Evolutionary conservation across 2,113 vertebrate species (phyloP).

Genomic region (Struthio camelus): DNA sequence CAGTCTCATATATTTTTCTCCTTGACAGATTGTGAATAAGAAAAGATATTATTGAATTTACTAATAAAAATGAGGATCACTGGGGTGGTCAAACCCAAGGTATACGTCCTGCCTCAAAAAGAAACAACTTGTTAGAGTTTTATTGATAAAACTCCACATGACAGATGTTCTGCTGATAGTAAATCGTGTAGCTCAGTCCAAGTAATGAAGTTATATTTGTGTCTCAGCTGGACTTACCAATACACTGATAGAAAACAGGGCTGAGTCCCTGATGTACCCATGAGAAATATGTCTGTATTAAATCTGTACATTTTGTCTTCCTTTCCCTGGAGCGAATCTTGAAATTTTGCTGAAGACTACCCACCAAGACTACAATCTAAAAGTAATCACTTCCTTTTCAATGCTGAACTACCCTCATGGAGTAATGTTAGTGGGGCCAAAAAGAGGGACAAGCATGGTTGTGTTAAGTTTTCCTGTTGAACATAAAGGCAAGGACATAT

Average conservation of each 20-base stretch:
- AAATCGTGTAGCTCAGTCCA: neutral
- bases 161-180: slow-evolving; percentile 4
- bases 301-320: neutral
- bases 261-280: neutral
- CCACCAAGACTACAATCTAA: neutral
- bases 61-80: slow-evolving; percentile 10
- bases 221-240: neutral
- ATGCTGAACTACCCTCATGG: neutral
- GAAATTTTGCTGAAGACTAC: neutral
- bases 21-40: slow-evolving; percentile 30
- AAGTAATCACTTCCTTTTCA: neutral
- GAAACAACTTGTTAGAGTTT: neutral
- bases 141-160: neutral
- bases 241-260: neutral
- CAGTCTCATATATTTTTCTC: slow-evolving; percentile 12
- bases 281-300: neutral
- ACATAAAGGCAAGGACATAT: neutral
- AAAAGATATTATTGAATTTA: slow-evolving; percentile 37
- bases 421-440: neutral
- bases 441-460: neutral
- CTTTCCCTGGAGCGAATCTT: neutral
- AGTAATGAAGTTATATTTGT: neutral
- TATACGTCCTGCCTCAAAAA: neutral
- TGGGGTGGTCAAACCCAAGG: neutral
- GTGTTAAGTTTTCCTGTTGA: neutral